Base-by-base conservation (phyloP, 1,140 invertebrate species). In the Heliconius eleuchia region DNA sequence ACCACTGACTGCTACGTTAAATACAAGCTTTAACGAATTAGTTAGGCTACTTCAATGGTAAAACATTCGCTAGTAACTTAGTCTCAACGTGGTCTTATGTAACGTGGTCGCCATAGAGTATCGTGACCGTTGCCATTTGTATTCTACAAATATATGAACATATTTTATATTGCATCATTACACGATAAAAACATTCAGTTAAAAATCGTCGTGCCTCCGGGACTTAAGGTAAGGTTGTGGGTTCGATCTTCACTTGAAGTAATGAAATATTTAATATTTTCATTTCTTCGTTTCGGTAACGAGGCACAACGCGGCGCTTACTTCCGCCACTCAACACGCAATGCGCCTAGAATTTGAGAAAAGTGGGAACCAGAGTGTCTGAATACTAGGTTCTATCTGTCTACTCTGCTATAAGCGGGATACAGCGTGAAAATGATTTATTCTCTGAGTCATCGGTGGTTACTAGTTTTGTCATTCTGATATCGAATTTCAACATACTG, bases 81-180 rank as follows among this genome's bases (percentile, higher is more conserved):
- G 73, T 57, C n/a, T 57, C 55, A 57, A 23, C n/a, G 55, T 79
- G 30, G 27, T 77, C 76, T 82, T 82, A 82, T 82, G 78, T 82
- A 82, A 82, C 52, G 66, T 70, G 74, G 13, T 46, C 11, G 77
- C 70, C 72, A 74, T 77, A 27, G 57, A 66, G 57, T 66, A 72
- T 50, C 73, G 77, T 82, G 75, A 80, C 79, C 70, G 75, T 73
- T 71, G 79, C 79, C 72, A 42, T 78, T 80, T 81, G 70, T 77
- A 66, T 82, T 76, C 77, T 75, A 79, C 78, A 82, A 82, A 82
- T 79, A 82, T 78, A 74, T 77, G 46, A 77, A 60, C 77, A 77
- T 72, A 77, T 37, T 37, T 75, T 71, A 77, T 82, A 79, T 82
- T 82, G 77, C 81, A 60, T 79, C 77, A 82, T 76, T 72, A 42